Evolutionary conservation across 1,140 invertebrate species (phyloP).

Genomic region (Bombus terrestris): DNA sequence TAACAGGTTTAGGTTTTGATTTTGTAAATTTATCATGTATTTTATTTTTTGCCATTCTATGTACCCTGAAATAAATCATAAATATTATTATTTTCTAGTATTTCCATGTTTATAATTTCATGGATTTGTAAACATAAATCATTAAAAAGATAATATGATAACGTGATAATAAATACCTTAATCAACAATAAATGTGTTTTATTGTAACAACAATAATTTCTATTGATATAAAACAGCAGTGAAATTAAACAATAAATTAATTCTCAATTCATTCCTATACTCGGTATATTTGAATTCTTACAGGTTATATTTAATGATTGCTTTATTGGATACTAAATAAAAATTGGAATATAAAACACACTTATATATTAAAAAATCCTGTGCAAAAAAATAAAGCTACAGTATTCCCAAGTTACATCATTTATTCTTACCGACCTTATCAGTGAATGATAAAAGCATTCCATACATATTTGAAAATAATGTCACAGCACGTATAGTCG

Average conservation of each 20-base stretch:
- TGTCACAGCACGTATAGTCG: neutral
- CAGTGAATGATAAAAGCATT: neutral
- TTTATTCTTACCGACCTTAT: neutral
- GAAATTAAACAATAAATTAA: neutral
- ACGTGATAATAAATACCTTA: constrained; percentile 14
- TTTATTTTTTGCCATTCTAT: constrained; percentile 54
- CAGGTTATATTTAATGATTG: constrained; percentile 23
- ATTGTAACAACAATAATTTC: neutral
- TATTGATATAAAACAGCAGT: neutral
- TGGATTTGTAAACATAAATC: neutral
- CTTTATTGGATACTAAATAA: neutral
- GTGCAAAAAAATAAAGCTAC: neutral
- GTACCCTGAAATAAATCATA: constrained; percentile 35
- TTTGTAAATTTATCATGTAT: constrained; percentile 59
- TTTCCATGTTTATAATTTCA: neutral
- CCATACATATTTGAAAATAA: neutral
- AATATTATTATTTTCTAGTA: neutral
- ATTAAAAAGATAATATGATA: neutral
- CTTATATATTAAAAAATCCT: neutral
- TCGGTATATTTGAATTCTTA: constrained; percentile 1
- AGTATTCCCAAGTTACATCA: constrained; percentile 2
- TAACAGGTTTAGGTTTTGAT: constrained; percentile 55
- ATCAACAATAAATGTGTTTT: neutral
- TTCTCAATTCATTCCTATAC: neutral
- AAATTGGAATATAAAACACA: neutral